Conservation (phyloP, 2,113 vertebrate species). For the Quiscalus mexicanus region DNA sequence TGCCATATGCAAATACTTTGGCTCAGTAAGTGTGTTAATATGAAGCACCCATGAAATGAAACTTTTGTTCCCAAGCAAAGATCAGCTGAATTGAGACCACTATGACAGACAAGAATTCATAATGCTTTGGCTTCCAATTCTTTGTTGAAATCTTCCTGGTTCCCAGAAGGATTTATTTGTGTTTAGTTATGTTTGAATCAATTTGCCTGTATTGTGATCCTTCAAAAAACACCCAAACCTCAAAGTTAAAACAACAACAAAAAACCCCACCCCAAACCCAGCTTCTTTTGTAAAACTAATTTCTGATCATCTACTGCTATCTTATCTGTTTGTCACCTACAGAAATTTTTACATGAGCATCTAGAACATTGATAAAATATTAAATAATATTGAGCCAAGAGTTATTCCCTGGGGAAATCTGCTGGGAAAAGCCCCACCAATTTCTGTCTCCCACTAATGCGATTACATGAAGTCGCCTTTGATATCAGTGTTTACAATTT, state of each 20-base stretch:
- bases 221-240: background rate
- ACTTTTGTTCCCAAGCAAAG: background rate
- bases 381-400: slow-evolving; percentile 1
- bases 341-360: background rate
- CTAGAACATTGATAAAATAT: slow-evolving; percentile 12
- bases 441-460: background rate
- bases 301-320: background rate
- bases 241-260: background rate
- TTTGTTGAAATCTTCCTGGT: background rate
- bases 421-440: background rate
- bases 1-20: background rate
- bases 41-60: background rate
- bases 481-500: slow-evolving; percentile 11
- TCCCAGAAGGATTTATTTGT: background rate
- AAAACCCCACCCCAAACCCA: background rate
- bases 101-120: background rate
- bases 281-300: background rate
- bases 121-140: background rate
- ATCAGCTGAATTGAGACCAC: background rate
- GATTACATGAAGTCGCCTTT: background rate
- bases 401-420: background rate
- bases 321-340: background rate
- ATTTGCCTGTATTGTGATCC: background rate
- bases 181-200: background rate
- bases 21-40: background rate